Evolutionary conservation across 2,797 vertebrate species (phyloP).

Genomic region (Phyllotis vaccarum): DNA sequence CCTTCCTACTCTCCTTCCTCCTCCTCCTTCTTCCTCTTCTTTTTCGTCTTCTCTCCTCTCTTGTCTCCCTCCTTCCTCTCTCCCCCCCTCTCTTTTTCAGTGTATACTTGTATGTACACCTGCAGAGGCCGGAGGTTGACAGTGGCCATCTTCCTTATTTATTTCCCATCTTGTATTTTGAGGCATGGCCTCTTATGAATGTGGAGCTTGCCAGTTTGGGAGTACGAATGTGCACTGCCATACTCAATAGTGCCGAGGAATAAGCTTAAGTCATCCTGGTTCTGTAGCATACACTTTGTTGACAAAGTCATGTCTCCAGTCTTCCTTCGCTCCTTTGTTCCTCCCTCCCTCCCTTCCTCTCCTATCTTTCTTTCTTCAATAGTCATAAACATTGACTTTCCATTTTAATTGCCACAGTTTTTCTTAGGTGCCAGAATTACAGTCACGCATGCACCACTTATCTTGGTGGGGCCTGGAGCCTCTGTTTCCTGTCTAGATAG

Average conservation of each 20-base stretch:
- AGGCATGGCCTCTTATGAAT: not conserved
- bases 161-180: not conserved
- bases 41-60: fast-evolving
- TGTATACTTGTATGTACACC: not conserved
- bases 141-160: not conserved
- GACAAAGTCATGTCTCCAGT: not conserved
- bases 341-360: too few species aligned
- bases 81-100: not conserved
- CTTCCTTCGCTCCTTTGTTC: fast-evolving
- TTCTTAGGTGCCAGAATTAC: not conserved
- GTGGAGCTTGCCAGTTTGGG: not conserved
- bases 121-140: not conserved
- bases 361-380: not conserved
- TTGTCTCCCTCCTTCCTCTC: not conserved
- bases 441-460: not conserved
- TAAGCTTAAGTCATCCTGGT: not conserved
- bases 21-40: not conserved
- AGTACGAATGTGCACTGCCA: not conserved
- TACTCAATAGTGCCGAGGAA: not conserved
- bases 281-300: not conserved
- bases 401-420: not conserved
- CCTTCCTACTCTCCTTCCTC: too few species aligned
- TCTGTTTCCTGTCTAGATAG: not conserved
- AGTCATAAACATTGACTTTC: not conserved
- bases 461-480: not conserved